These are phyloP conservation scores for Dasyprocta punctata DNA, from an alignment of 2,113 vertebrate species.

Conservation along the genomic window DNA sequence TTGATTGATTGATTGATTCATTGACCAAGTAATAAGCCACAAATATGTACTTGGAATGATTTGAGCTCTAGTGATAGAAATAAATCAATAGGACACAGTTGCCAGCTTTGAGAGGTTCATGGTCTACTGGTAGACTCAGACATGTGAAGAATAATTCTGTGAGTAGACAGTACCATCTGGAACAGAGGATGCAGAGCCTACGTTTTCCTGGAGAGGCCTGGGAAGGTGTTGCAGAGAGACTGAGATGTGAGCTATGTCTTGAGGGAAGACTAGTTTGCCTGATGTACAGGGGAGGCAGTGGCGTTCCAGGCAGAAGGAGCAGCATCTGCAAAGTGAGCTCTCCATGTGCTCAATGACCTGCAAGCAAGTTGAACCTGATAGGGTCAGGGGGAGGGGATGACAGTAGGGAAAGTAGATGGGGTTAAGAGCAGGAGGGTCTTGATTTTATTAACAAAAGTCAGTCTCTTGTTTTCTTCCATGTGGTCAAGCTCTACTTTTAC, in stretches of 20 bases:
- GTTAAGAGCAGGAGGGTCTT: neutral
- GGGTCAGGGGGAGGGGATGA: neutral
- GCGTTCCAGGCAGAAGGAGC: neutral
- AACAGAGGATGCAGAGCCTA: neutral
- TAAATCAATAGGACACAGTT: neutral
- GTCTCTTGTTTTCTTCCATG: neutral
- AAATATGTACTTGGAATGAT: neutral
- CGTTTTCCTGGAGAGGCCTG: neutral
- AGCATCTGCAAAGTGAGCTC: neutral
- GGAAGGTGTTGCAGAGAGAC: neutral
- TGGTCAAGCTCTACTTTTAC: neutral
- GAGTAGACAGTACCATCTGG: neutral
- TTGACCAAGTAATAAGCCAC: neutral
- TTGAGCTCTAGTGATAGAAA: neutral
- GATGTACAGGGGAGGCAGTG: neutral
- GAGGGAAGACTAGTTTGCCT: neutral
- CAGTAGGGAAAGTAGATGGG: neutral
- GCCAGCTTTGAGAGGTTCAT: neutral
- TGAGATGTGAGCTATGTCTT: neutral
- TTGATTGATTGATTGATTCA: neutral
- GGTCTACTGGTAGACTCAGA: neutral
- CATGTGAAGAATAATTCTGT: neutral
- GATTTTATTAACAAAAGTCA: neutral
- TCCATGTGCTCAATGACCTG: neutral
- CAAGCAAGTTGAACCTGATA: neutral